These are phyloP conservation scores for Ophion ellenae DNA, from an alignment of 2,888 invertebrate species.

Conservation along the genomic window DNA sequence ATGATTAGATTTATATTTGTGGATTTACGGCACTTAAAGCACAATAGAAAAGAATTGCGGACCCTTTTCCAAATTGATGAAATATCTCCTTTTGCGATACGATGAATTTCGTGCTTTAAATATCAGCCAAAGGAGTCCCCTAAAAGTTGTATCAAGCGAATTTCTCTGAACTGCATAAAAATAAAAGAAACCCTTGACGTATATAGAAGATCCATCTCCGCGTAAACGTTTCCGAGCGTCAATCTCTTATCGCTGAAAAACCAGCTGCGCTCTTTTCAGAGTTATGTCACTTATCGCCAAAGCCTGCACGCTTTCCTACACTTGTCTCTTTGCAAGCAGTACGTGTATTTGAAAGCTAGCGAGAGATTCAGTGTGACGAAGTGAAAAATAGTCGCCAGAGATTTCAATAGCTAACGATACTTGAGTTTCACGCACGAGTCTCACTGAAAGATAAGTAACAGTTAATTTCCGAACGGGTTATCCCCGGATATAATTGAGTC, in stretches of 20 bases:
- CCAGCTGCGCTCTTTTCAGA: constrained; percentile 23
- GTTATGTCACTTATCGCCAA: constrained; percentile 34
- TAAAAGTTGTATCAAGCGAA: constrained; percentile 21
- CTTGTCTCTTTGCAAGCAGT: not conserved
- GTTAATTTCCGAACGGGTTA: not conserved
- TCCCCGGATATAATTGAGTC: constrained; percentile 21
- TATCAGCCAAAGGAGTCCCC: not conserved
- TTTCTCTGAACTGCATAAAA: constrained; percentile 1
- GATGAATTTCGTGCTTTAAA: not conserved
- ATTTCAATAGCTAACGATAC: constrained; percentile 30
- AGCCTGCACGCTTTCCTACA: constrained; percentile 42
- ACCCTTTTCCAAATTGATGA: no score
- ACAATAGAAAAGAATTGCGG: no score
- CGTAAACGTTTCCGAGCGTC: constrained; percentile 53
- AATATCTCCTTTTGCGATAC: no score
- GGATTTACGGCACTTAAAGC: no score
- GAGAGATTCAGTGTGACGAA: constrained; percentile 7
- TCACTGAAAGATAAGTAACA: constrained; percentile 15
- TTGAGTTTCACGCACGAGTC: constrained; percentile 14
- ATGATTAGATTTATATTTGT: no score
- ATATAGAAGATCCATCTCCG: constrained; percentile 35
- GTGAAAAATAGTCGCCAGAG: not conserved
- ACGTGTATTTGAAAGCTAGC: not conserved
- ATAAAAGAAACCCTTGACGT: constrained; percentile 31
- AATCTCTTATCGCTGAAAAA: constrained; percentile 53